Evolutionary conservation across 1,140 invertebrate species (phyloP).

Genomic region (Euura lappo): DNA sequence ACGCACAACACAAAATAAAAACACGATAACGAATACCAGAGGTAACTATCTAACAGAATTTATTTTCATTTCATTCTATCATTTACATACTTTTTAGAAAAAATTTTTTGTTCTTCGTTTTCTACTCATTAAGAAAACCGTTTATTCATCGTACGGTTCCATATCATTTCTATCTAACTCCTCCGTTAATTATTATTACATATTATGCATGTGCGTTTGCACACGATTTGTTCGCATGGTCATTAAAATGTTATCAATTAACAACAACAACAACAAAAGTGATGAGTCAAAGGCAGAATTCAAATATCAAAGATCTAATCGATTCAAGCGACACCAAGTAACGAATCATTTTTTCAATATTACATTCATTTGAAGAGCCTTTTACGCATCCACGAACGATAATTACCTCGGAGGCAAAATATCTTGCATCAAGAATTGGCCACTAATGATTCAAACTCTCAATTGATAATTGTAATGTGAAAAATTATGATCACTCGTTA

Average conservation of each 20-base stretch:
- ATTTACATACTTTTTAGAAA: conserved; percentile 29
- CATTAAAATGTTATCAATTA: conserved; percentile 25
- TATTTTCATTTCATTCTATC: conserved; percentile 21
- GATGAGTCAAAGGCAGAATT: conserved; percentile 15
- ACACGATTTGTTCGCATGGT: conserved; percentile 30
- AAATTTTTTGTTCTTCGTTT: conserved; percentile 36
- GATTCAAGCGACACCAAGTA: background rate
- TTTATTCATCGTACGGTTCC: conserved; percentile 19
- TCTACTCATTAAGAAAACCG: conserved; percentile 23
- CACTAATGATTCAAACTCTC: too few species aligned
- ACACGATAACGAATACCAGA: conserved; percentile 53
- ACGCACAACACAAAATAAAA: conserved; percentile 52
- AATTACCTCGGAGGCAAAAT: conserved; percentile 4
- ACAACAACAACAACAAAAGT: conserved; percentile 20
- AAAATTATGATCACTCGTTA: background rate
- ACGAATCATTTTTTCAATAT: background rate
- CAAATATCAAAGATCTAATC: background rate
- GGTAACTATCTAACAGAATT: conserved; percentile 54
- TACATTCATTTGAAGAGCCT: background rate
- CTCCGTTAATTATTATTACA: conserved; percentile 12
- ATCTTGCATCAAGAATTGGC: background rate
- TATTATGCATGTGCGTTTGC: conserved; percentile 30
- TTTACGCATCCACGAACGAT: background rate
- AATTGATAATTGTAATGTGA: too few species aligned
- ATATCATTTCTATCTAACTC: conserved; percentile 25